Conservation (phyloP, 2,797 vertebrate genomes). For the Eidolon dupreanum region DNA sequence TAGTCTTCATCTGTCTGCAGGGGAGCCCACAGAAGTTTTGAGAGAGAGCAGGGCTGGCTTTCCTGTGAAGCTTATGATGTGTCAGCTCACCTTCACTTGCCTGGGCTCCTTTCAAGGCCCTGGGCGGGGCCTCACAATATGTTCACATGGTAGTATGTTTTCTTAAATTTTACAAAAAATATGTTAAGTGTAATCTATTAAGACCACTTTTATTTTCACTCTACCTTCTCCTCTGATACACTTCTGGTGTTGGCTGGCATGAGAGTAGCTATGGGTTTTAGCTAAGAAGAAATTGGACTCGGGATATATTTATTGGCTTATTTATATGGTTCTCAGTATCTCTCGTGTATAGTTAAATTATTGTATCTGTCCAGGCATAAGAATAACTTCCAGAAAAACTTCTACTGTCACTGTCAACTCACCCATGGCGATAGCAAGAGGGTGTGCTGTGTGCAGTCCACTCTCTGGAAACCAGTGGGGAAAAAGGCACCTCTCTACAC, state of each 20-base stretch:
- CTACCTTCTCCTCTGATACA: background rate
- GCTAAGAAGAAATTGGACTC: background rate
- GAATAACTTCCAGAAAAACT: background rate
- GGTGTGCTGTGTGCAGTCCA: accelerated
- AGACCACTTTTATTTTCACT: background rate
- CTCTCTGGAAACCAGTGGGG: background rate
- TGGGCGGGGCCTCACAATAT: too few relatives aligned
- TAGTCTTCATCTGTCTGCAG: background rate
- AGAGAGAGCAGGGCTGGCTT: background rate
- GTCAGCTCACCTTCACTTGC: background rate
- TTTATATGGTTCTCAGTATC: background rate
- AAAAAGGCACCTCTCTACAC: background rate
- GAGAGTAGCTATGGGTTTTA: background rate
- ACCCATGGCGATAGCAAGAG: background rate
- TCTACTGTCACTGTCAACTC: background rate
- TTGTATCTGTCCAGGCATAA: background rate
- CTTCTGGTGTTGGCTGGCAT: background rate
- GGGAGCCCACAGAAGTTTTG: background rate
- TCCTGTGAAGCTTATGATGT: background rate
- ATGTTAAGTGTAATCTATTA: background rate
- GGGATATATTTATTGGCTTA: background rate
- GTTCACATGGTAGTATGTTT: background rate
- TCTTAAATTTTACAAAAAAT: background rate
- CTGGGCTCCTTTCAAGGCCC: background rate
- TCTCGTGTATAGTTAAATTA: background rate